Percentiles rank a stretch among this genome's conserved stretches.
Conservation (phyloP, 2,113 vertebrate genomes). For the Microcebus ravelobensis region DNA sequence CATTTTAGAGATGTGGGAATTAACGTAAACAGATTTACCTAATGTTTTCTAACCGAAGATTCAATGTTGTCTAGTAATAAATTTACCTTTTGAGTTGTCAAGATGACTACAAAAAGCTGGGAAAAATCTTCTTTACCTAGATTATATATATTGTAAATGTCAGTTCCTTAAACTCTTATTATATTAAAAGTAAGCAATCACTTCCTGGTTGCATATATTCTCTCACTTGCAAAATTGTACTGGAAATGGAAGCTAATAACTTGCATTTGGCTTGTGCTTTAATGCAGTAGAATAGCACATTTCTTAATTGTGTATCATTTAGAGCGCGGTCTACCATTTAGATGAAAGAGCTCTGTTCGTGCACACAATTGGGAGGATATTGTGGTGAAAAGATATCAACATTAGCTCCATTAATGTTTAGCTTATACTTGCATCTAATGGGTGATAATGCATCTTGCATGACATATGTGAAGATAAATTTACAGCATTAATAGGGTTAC, state of each 20-base stretch:
- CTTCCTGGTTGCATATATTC: constrained; percentile 63
- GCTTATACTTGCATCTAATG: constrained; percentile 84
- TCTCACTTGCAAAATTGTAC: constrained; percentile 57
- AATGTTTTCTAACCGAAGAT: neutral
- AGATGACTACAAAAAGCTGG: neutral
- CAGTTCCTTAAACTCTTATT: constrained; percentile 39
- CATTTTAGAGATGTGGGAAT: neutral
- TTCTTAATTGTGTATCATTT: constrained; percentile 76
- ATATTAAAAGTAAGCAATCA: constrained; percentile 60
- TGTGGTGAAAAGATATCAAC: constrained; percentile 81
- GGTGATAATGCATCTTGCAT: constrained; percentile 86
- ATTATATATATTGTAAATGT: constrained; percentile 22
- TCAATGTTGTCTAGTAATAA: neutral
- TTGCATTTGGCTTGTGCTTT: constrained; percentile 45
- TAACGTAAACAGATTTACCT: neutral
- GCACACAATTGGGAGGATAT: constrained; percentile 82
- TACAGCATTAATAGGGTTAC: constrained; percentile 82
- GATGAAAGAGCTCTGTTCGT: constrained; percentile 65
- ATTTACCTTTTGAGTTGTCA: neutral
- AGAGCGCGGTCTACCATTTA: constrained; percentile 63
- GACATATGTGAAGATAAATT: constrained; percentile 85
- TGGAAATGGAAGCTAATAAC: constrained; percentile 73
- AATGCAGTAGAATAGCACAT: constrained; percentile 56
- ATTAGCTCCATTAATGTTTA: constrained; percentile 80
- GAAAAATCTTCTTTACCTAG: neutral